Conservation (phyloP, 1,140 invertebrate genomes). For the Venustaconcha ellipsiformis region DNA sequence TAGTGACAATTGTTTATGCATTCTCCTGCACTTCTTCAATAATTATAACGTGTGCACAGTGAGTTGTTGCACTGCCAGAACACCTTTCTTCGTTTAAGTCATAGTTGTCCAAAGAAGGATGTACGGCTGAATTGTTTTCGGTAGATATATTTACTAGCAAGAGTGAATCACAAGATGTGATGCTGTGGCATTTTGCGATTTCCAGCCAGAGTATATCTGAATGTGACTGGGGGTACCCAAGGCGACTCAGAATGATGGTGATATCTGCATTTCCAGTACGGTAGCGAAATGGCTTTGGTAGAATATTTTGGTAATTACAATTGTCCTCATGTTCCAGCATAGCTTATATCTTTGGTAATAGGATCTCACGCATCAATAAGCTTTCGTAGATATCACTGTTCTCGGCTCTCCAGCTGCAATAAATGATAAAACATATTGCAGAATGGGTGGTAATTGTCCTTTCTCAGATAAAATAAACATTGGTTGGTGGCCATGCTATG, state of each 20-base stretch:
- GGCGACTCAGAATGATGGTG: conserved; percentile 17
- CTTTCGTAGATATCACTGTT: not conserved
- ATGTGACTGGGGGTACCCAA: conserved; percentile 21
- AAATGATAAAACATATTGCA: not conserved
- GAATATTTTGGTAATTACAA: conserved; percentile 23
- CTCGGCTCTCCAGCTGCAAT: conserved; percentile 2
- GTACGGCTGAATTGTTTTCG: conserved; percentile 15
- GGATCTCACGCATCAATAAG: conserved; percentile 1
- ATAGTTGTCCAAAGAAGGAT: conserved; percentile 31
- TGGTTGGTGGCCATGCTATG: conserved; percentile 14
- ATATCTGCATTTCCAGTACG: conserved; percentile 31
- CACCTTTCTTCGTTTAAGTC: conserved; percentile 24
- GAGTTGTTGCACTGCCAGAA: conserved; percentile 21
- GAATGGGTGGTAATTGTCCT: conserved; percentile 3
- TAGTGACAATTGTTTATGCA: not conserved
- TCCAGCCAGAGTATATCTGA: conserved; percentile 3
- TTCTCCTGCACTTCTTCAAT: conserved; percentile 13
- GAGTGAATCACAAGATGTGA: not conserved
- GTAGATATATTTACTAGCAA: conserved; percentile 14
- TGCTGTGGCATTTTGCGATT: conserved; percentile 16
- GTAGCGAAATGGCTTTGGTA: conserved; percentile 23
- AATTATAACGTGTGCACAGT: conserved; percentile 10
- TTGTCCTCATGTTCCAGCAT: conserved; percentile 18
- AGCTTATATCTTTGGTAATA: conserved; percentile 11
- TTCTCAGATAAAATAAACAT: conserved; percentile 1